Conservation (phyloP, 2,797 vertebrate genomes). For the Enteromius afrohamiltoni region DNA sequence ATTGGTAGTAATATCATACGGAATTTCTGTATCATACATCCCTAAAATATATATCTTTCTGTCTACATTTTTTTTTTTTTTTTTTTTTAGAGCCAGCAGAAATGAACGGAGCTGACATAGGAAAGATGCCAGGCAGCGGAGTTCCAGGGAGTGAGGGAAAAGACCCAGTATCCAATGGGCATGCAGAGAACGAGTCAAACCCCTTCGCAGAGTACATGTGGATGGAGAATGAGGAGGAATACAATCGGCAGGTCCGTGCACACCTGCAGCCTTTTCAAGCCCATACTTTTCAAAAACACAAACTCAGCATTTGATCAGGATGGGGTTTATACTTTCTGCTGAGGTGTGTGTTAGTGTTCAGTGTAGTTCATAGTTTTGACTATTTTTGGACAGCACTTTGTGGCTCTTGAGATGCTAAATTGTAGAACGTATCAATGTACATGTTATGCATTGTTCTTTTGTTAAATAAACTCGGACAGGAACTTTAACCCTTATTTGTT, state of each 20-base stretch:
- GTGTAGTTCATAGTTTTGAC: not conserved
- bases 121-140: slow-evolving; percentile 80
- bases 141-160: slow-evolving; percentile 80
- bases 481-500: not conserved
- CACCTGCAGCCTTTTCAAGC: not conserved
- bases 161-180: slow-evolving; percentile 82
- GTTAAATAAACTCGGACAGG: not conserved
- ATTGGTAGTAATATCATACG: too few relatives aligned
- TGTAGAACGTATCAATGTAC: not conserved
- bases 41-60: not conserved
- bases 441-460: not conserved
- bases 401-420: not conserved
- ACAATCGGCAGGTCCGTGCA: slow-evolving; percentile 89
- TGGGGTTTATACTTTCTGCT: not conserved
- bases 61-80: not conserved
- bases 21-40: not conserved
- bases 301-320: not conserved
- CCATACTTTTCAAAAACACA: not conserved
- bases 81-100: slow-evolving; percentile 79
- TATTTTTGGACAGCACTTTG: not conserved
- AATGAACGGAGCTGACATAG: slow-evolving; percentile 91
- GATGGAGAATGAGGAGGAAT: slow-evolving; percentile 99
- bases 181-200: slow-evolving; percentile 86
- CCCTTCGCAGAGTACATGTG: slow-evolving; percentile 98
- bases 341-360: not conserved